Conservation (phyloP, 2,113 vertebrate genomes). For the Muscicapa adusta region DNA sequence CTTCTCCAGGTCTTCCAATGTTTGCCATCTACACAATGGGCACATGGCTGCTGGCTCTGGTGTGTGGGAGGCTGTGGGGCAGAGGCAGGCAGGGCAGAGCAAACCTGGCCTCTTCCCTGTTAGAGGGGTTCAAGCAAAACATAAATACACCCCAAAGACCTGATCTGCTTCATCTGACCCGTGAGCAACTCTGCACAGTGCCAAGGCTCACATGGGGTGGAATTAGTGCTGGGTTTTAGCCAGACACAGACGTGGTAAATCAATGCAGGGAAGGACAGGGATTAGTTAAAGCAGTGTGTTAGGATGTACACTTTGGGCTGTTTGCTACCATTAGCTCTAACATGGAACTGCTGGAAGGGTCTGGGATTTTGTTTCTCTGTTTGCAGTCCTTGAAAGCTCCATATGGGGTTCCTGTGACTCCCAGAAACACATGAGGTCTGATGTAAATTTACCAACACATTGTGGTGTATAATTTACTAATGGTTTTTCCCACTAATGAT, state of each 20-base stretch:
- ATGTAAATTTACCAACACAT: not conserved
- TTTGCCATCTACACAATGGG: not conserved
- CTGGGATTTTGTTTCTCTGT: not conserved
- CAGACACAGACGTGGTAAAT: not conserved
- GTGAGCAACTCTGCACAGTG: not conserved
- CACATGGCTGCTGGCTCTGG: fast-evolving
- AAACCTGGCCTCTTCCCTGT: not conserved
- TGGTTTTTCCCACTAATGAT: not conserved
- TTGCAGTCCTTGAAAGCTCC: not conserved
- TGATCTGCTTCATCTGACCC: not conserved
- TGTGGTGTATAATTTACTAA: not conserved
- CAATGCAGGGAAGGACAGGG: not conserved
- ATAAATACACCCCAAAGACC: not conserved
- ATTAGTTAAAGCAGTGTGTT: not conserved
- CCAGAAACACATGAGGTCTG: not conserved
- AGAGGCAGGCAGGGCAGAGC: not conserved
- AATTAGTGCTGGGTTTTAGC: not conserved
- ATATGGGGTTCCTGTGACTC: not conserved
- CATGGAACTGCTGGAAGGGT: not conserved
- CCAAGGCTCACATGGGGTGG: not conserved
- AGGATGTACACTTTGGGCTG: not conserved
- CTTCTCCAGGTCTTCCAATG: not conserved
- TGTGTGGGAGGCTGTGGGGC: fast-evolving
- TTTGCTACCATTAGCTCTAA: not conserved
- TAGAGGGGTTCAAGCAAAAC: not conserved